Base-by-base conservation (phyloP, 2,888 invertebrate species). In the Drosophila meridionalis region DNA sequence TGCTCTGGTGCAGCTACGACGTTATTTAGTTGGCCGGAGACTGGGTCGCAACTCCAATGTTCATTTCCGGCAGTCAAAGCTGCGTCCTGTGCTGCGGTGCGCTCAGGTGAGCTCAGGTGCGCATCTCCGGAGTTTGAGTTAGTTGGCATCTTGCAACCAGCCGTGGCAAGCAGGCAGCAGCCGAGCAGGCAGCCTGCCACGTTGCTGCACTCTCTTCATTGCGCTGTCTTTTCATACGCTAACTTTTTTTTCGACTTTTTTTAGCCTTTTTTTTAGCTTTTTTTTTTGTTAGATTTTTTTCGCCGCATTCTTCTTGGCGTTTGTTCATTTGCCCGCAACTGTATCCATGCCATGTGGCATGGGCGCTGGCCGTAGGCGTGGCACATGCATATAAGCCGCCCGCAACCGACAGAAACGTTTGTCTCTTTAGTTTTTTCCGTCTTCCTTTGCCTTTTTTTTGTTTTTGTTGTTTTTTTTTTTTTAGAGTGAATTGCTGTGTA, bases 31-130 rank as follows among this genome's bases (percentile, higher is more conserved):
- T 77, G 78, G 76, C 52, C 8, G 63, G 59, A 66, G 69, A 42
- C 55, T 28, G 56, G 56, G 56, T 56, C 40, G 56, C 69, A 63
- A 73, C 88, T 88, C 70, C 90, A 88, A 82, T 90, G 88, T 85
- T 85, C 85, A 85, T 85, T 85, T 85, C 85, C 85, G 85, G 90
- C 85, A 85, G 88, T 85, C 90, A 85, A 88, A 90, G 90, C 86
- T 76, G 86, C 85, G 89, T 82, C 80, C 81, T 85, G 80, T 73
- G 58, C 34, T 69, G 53, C 30, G 74, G 28, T 20, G 67, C 70
- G 85, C 85, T 80, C 80, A 80, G 80, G 80, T 80, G 85, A 48
- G 50, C 73, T 80, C 80, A 80, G 80, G 80, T 80, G 85, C 55
- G 50, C 73, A 50, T 62, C 72, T 67, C 53, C 20, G 59, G 63